Percentiles rank a stretch among this genome's conserved stretches.
phyloP scores from a whole-genome alignment of 2,888 invertebrate species.

The Meliscaeva auricollis region DNA sequence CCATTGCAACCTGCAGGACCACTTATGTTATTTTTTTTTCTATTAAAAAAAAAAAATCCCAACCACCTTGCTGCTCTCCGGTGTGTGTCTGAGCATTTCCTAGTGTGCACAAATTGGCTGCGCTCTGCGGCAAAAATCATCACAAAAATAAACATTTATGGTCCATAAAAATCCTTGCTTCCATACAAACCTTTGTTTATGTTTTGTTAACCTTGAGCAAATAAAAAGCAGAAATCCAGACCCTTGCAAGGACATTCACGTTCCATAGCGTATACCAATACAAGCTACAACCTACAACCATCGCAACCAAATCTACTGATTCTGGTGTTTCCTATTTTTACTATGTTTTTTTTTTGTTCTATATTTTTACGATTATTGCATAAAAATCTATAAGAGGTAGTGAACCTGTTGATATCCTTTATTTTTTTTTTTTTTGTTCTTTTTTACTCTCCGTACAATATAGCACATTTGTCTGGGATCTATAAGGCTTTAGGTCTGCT shows the following conservation, averaged over 20 bases:
- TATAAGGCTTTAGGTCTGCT: not conserved
- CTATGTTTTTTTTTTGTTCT: slow-evolving; percentile 24
- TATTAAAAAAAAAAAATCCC: slow-evolving; percentile 44
- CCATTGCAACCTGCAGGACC: slow-evolving; percentile 71
- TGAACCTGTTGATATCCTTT: slow-evolving; percentile 74
- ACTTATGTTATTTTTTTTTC: slow-evolving; percentile 23
- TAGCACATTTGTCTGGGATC: slow-evolving; percentile 31
- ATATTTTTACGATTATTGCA: slow-evolving; percentile 75
- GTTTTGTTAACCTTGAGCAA: slow-evolving; percentile 73
- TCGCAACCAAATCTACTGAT: slow-evolving; percentile 67
- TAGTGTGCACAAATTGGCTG: slow-evolving; percentile 50
- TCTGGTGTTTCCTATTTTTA: slow-evolving; percentile 37
- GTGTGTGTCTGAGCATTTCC: not conserved
- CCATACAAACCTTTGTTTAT: slow-evolving; percentile 66
- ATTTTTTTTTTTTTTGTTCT: slow-evolving; percentile 17
- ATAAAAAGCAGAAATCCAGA: slow-evolving; percentile 70
- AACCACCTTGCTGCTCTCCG: slow-evolving; percentile 51
- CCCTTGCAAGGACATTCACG: slow-evolving; percentile 62
- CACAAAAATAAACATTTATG: slow-evolving; percentile 65
- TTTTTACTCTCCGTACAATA: slow-evolving; percentile 13
- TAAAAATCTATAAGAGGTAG: slow-evolving; percentile 73
- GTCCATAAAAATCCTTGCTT: slow-evolving; percentile 72
- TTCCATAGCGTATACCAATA: slow-evolving; percentile 37
- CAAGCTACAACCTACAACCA: slow-evolving; percentile 7
- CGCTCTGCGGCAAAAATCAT: slow-evolving; percentile 66